phyloP scores from a whole-genome alignment of 2,888 invertebrate genomes.

The Euspilapteryx auroguttella region DNA sequence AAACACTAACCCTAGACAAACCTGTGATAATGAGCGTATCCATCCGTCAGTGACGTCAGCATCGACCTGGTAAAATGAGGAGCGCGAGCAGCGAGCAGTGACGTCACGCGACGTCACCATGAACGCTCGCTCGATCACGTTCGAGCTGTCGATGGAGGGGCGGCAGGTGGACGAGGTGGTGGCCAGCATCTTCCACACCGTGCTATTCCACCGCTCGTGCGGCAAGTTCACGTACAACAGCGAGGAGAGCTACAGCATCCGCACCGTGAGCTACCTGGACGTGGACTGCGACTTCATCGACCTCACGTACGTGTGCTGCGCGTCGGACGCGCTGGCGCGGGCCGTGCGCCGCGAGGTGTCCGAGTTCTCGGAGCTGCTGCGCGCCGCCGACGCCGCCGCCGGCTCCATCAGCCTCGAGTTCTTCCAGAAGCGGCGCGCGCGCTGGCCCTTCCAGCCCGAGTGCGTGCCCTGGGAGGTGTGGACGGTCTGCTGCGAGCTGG shows the following conservation, averaged over 20 bases:
- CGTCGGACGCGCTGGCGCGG: conserved; percentile 75
- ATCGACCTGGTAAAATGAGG: no score
- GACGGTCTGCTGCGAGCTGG: conserved; percentile 90
- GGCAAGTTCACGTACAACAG: conserved; percentile 94
- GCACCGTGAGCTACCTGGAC: conserved; percentile 93
- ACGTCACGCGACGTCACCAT: conserved; percentile 38
- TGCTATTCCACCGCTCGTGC: conserved; percentile 85
- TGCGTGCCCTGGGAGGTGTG: conserved; percentile 98
- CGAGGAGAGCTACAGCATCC: conserved; percentile 94
- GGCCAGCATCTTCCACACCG: conserved; percentile 88
- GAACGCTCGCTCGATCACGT: conserved; percentile 81
- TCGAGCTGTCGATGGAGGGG: conserved; percentile 85
- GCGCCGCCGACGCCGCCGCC: conserved; percentile 69
- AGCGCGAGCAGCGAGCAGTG: conserved; percentile 7
- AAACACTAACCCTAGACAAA: no score
- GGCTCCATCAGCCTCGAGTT: conserved; percentile 94
- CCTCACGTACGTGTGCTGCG: conserved; percentile 95
- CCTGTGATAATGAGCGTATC: no score
- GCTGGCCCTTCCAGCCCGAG: conserved; percentile 90
- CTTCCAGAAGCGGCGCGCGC: conserved; percentile 86
- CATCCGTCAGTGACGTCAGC: no score
- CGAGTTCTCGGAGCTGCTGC: conserved; percentile 75
- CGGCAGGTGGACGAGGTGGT: conserved; percentile 91
- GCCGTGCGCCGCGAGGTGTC: conserved; percentile 76
- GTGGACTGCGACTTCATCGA: conserved; percentile 98